A percentile compares a stretch with the other conserved stretches of the same genome.
phyloP scores from a whole-genome alignment of 2,113 vertebrate genomes.

The Natator depressus region DNA sequence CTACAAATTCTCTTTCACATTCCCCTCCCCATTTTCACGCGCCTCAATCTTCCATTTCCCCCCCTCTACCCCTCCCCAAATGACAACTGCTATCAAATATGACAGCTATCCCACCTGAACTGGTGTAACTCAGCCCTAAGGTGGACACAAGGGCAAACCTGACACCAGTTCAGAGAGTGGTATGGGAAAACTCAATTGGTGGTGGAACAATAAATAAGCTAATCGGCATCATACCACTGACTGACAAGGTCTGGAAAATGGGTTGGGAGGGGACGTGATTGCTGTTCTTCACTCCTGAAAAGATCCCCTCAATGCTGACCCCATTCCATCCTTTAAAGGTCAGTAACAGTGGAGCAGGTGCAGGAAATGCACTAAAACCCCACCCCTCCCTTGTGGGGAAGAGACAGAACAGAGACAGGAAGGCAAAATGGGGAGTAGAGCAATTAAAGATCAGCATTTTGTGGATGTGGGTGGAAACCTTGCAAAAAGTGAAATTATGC shows the following conservation, averaged over 20 bases:
- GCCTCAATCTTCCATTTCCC: not conserved
- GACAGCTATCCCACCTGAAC: not conserved
- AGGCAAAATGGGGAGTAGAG: no score
- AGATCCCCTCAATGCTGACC: not conserved
- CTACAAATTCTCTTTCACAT: not conserved
- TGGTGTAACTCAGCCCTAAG: not conserved
- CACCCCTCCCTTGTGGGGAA: no score
- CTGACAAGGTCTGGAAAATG: not conserved
- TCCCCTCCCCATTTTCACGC: not conserved
- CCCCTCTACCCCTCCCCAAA: no score
- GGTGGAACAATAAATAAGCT: not conserved
- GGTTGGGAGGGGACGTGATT: not conserved
- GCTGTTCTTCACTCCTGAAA: not conserved
- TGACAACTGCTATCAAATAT: not conserved
- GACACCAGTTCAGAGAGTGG: not conserved
- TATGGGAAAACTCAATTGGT: not conserved
- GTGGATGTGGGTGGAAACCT: no score
- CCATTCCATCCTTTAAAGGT: not conserved
- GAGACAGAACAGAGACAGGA: no score
- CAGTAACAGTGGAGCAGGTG: not conserved
- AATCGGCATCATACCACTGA: not conserved
- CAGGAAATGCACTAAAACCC: not conserved
- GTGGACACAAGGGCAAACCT: not conserved
- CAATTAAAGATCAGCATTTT: no score
- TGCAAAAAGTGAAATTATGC: no score